Base-by-base conservation (phyloP, 1,140 invertebrate genomes). In the Diorhabda carinulata region DNA sequence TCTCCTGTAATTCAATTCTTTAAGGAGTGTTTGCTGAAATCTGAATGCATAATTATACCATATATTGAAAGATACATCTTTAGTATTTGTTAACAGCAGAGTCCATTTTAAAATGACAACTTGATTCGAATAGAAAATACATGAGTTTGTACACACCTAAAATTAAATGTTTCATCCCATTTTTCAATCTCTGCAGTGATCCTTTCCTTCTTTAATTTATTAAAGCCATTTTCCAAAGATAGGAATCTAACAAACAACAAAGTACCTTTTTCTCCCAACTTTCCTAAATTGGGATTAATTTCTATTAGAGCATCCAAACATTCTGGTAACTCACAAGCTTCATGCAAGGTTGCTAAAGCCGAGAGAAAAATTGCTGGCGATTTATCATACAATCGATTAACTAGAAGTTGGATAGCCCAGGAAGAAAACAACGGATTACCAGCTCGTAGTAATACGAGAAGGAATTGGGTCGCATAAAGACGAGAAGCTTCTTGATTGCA, bases 401-500 rank as follows among this genome's bases (percentile, higher is more conserved):
- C 88, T 8, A 98, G 83, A 61, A 95, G 80, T 60, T 91, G 87
- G 61, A 98, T 86, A 2, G 93, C 90, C 95, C 96, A 98, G 2
- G 84, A 84, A 61, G 88, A 85, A 79, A 91, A 89, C 73, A 87
- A 85, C 6, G 83, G 82, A 61, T 82, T 75, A 25, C 80, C 78
- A 2, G 90, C 89, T 60, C 96, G 84, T 25, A 98, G 81, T 64
- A 98, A 83, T 5, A 97, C 88, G 68, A 94, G 87, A 67, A 98
- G 83, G 81, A 96, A 94, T 78, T 95, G 92, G 0, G 95, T 97
- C 0, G 93, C 90, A 81, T 98, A 98, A 2, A 97, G 77, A 59
- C 95, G 86, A 9, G 92, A 92, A 65, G 87, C 87, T 82, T 96
- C 90, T 61, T 88, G 84, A 10, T 85, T 80, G 72, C 87, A 88